Conservation (phyloP, 1,140 invertebrate species). For the Penaeus chinensis region DNA sequence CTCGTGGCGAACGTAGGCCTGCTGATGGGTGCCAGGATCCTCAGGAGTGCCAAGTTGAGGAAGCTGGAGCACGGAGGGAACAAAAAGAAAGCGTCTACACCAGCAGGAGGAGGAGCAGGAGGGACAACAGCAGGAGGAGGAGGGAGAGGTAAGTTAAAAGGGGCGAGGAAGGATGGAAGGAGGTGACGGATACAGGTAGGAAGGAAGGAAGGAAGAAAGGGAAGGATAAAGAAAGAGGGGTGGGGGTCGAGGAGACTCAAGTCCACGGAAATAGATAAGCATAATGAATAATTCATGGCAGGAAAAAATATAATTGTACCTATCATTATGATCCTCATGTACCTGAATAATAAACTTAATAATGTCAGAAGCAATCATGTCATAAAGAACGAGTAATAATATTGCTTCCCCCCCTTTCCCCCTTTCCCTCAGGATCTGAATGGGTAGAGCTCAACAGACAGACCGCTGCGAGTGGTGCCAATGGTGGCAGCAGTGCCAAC, state of each 20-base stretch:
- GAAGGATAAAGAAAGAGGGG: neutral
- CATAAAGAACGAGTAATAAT: neutral
- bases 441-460: neutral
- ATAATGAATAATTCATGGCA: too few relatives aligned
- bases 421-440: neutral
- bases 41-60: conserved; percentile 49
- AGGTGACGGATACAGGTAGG: neutral
- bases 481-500: neutral
- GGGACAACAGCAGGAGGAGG: neutral
- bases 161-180: neutral
- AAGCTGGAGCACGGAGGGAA: conserved; percentile 45
- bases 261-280: too few relatives aligned
- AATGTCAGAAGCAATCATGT: neutral
- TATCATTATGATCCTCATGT: too few relatives aligned
- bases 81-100: neutral
- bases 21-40: conserved; percentile 38
- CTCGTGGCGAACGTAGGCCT: conserved; percentile 53
- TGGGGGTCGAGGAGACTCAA: too few relatives aligned
- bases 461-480: neutral
- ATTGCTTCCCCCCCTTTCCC: too few relatives aligned
- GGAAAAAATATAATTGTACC: too few relatives aligned
- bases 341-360: neutral
- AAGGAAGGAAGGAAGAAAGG: neutral
- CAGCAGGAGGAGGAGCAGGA: neutral
- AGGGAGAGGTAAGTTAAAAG: neutral